Evolutionary conservation across 2,797 vertebrate species (phyloP).

Genomic region (Spatula versicolor): DNA sequence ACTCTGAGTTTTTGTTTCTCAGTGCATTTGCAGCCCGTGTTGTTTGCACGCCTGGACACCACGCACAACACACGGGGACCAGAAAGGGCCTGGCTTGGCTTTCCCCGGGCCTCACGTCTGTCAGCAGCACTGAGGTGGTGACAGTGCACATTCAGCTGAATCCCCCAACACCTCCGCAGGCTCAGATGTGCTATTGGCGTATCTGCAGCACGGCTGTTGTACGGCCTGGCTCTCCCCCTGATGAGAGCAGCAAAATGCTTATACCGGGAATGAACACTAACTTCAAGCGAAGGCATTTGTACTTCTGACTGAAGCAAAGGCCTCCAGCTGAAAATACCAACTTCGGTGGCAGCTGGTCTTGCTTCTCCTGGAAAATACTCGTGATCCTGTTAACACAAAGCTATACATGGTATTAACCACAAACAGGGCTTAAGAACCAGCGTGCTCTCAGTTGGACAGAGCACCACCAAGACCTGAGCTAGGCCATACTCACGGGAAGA

Average conservation of each 20-base stretch:
- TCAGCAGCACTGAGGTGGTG: rapidly evolving
- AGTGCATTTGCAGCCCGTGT: rapidly evolving
- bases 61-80: neutral
- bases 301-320: neutral
- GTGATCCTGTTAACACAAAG: neutral
- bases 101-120: neutral
- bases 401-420: neutral
- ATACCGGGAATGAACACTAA: neutral
- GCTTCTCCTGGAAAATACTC: neutral
- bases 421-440: neutral
- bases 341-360: neutral
- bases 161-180: neutral
- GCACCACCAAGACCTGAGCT: neutral
- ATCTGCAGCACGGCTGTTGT: neutral
- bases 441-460: rapidly evolving
- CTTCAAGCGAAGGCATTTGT: neutral
- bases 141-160: neutral
- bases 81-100: neutral
- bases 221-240: neutral
- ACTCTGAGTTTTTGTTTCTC: neutral
- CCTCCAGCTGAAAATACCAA: neutral
- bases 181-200: neutral
- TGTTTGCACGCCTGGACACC: rapidly evolving
- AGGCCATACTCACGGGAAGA: neutral
- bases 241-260: neutral